Conservation (phyloP, 2,888 invertebrate genomes). For the Drosophila austrosaltans region DNA sequence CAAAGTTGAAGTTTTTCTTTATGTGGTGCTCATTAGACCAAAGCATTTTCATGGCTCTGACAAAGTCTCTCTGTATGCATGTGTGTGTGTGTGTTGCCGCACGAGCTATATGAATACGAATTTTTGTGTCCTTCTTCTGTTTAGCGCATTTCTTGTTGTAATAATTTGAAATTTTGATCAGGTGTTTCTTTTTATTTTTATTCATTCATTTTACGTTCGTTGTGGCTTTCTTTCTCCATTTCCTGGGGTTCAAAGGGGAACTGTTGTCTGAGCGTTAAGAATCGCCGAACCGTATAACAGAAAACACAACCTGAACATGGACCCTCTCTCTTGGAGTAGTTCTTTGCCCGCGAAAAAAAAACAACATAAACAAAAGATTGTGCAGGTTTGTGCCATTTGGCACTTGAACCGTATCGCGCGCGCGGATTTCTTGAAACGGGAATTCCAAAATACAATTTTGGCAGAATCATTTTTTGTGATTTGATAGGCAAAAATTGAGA, state of each 20-base stretch:
- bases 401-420: constrained; percentile 69
- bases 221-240: constrained; percentile 59
- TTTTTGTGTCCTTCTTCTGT: constrained; percentile 69
- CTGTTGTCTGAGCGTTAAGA: constrained; percentile 66
- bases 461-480: constrained; percentile 19
- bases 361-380: constrained; percentile 39
- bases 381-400: constrained; percentile 62
- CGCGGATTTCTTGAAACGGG: constrained; percentile 44
- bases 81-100: constrained; percentile 48
- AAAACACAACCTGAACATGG: constrained; percentile 22
- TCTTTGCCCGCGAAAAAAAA: constrained; percentile 41
- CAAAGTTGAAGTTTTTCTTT: constrained; percentile 33
- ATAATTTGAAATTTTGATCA: constrained; percentile 78
- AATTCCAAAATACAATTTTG: too few species aligned
- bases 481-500: neutral
- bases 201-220: constrained; percentile 19
- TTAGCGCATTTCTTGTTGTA: constrained; percentile 67
- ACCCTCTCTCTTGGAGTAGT: constrained; percentile 13
- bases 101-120: constrained; percentile 58
- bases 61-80: constrained; percentile 33
- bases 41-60: constrained; percentile 65
- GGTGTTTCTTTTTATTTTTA: constrained; percentile 58
- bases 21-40: constrained; percentile 73
- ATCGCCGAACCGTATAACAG: constrained; percentile 71
- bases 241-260: constrained; percentile 69